Evolutionary conservation across 2,888 invertebrate genomes (phyloP).

Genomic region (Trichopoda pennipes): DNA sequence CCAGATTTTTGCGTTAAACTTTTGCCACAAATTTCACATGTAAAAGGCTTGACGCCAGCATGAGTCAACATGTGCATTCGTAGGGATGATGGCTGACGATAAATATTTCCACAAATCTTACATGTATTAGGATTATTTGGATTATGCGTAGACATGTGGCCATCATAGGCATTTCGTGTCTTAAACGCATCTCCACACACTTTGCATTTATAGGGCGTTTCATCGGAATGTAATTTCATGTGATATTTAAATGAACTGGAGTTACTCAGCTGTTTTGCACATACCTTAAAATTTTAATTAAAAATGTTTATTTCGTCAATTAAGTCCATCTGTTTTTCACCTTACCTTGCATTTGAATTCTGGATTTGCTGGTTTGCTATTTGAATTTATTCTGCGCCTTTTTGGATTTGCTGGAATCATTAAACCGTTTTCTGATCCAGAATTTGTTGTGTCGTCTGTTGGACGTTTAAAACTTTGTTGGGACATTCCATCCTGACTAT

Average conservation of each 20-base stretch:
- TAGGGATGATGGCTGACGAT: conserved; percentile 78
- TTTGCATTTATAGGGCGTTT: conserved; percentile 76
- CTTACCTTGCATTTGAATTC: conserved; percentile 73
- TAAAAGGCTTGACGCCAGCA: conserved; percentile 78
- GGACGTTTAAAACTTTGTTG: conserved; percentile 44
- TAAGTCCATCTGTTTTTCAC: background rate
- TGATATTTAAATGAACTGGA: conserved; percentile 79
- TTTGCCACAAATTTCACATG: conserved; percentile 79
- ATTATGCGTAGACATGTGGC: conserved; percentile 78
- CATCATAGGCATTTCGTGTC: conserved; percentile 79
- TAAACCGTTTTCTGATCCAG: conserved; percentile 37
- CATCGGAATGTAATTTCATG: conserved; percentile 79
- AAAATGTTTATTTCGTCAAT: background rate
- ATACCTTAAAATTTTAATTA: conserved; percentile 71
- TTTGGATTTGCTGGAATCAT: conserved; percentile 21
- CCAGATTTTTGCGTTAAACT: conserved; percentile 80
- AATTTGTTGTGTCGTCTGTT: conserved; percentile 25
- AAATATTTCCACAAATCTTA: conserved; percentile 77
- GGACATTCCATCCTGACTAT: conserved; percentile 53
- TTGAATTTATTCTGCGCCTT: conserved; percentile 42
- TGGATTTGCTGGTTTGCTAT: conserved; percentile 70
- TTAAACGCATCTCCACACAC: conserved; percentile 80
- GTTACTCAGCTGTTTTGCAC: conserved; percentile 78
- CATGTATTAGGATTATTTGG: conserved; percentile 79
- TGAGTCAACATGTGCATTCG: conserved; percentile 77